A percentile compares a stretch with the other conserved stretches of the same genome.
Evolutionary conservation across 2,797 vertebrate genomes (phyloP).

Genomic region (Gallirallus australis): DNA sequence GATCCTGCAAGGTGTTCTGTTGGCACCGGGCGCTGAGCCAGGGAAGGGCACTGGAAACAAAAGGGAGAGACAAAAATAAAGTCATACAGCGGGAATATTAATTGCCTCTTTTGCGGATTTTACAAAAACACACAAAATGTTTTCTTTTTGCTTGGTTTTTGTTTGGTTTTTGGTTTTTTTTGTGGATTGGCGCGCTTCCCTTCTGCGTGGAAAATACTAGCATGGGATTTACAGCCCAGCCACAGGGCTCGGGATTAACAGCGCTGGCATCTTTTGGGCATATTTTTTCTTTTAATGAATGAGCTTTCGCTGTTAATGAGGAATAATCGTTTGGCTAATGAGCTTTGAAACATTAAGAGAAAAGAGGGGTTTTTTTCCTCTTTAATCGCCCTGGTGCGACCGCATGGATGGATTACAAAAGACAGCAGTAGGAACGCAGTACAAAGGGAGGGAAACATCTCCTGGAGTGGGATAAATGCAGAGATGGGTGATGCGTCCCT

Average conservation of each 20-base stretch:
- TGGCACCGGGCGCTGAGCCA: slow-evolving; percentile 92
- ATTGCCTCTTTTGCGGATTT: slow-evolving; percentile 84
- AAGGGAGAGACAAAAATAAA: slow-evolving; percentile 89
- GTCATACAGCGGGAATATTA: slow-evolving; percentile 87
- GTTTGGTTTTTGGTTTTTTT: background rate
- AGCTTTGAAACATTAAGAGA: slow-evolving; percentile 94
- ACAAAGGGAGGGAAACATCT: slow-evolving; percentile 74
- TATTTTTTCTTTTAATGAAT: slow-evolving; percentile 84
- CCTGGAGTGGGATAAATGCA: slow-evolving; percentile 78
- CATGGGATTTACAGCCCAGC: slow-evolving; percentile 83
- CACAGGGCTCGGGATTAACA: slow-evolving; percentile 80
- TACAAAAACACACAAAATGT: slow-evolving; percentile 82
- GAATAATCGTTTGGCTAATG: slow-evolving; percentile 96
- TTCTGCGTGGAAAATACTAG: slow-evolving; percentile 80
- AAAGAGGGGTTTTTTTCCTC: slow-evolving; percentile 80
- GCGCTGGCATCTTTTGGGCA: slow-evolving; percentile 92
- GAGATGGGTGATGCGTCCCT: slow-evolving; percentile 80
- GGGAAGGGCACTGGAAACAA: slow-evolving; percentile 87
- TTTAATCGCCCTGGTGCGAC: slow-evolving; percentile 93
- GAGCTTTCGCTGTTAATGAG: slow-evolving; percentile 83
- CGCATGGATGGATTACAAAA: slow-evolving; percentile 99
- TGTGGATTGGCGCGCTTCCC: slow-evolving; percentile 75
- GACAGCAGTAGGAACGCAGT: slow-evolving; percentile 79
- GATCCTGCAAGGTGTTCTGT: slow-evolving; percentile 86
- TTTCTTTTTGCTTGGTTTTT: slow-evolving; percentile 52